phyloP scores from a whole-genome alignment of 1,140 invertebrate species.

The Hirudo medicinalis region DNA sequence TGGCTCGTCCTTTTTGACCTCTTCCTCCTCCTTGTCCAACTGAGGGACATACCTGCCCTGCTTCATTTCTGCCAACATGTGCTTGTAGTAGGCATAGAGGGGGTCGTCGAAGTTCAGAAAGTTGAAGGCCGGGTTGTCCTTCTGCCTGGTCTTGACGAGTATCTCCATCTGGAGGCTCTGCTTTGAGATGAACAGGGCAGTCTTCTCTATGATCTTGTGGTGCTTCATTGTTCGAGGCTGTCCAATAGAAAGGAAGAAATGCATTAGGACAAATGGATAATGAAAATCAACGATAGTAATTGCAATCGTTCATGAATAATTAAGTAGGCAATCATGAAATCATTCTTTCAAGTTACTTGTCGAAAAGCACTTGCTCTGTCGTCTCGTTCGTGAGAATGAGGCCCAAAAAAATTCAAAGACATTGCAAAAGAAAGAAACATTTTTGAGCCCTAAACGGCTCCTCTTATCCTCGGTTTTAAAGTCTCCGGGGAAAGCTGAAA shows the following conservation, averaged over 20 bases:
- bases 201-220: conserved; percentile 89
- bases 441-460: too few species aligned
- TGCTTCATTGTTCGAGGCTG: conserved; percentile 82
- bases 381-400: too few species aligned
- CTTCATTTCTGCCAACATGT: conserved; percentile 66
- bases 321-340: neutral
- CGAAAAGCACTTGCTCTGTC: conserved; percentile 4
- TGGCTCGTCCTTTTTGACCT: conserved; percentile 32
- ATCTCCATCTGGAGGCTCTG: conserved; percentile 97
- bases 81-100: conserved; percentile 79
- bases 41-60: conserved; percentile 42
- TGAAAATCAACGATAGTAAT: conserved; percentile 3
- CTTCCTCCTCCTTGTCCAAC: conserved; percentile 14
- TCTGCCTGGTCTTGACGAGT: conserved; percentile 88
- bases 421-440: too few species aligned
- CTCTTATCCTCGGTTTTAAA: too few species aligned
- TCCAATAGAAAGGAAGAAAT: neutral
- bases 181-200: conserved; percentile 76
- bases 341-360: conserved; percentile 1
- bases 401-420: too few species aligned
- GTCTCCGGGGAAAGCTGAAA: too few species aligned
- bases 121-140: conserved; percentile 78
- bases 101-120: conserved; percentile 75
- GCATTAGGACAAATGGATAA: conserved; percentile 12
- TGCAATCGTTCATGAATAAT: neutral